Evolutionary conservation across 2,113 vertebrate species (phyloP), one percentile per base, ranked within the genome.

Genomic region (Chloropsis hardwickii): DNA sequence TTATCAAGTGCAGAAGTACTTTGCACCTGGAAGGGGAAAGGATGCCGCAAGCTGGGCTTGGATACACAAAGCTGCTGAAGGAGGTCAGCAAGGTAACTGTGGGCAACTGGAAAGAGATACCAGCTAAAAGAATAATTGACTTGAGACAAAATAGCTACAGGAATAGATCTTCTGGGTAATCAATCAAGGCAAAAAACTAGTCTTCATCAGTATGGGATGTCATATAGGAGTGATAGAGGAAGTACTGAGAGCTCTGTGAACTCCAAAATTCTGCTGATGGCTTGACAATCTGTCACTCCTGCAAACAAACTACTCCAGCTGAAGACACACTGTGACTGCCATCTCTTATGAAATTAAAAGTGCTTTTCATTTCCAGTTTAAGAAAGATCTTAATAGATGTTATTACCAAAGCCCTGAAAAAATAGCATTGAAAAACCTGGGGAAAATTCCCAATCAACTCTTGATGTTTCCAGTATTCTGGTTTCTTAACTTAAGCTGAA

Each of bases 401-500:
- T 86, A 54, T 80, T 85, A 70, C 6, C 25, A 73, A 31, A 88
- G 17, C 11, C 40, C 24, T 42, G 31, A 94, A 73, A 83, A 56
- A 86, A 51, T 23, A 92, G 27, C 1, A 2, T 22, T 29, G 21
- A 11, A 70, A 93, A 92, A 69, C 15, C 8, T 19, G 35, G 10
- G 28, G n/a, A 90, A 67, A 93, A 61, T 35, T 66, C 42, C 28
- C 18, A 50, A 20, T 61, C 6, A n/a, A 24, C 7, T 28, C 9
- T 5, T 71, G 5, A 57, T n/a, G 2, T 61, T 94, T 91, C 80
- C 44, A 89, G 37, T 56, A 69, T 28, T 40, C 18, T 47, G 44
- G 70, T 69, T 90, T 71, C 44, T 62, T 84, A 72, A 94, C 80
- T 83, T 97, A 12, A 72, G 86, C 62, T 78, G 33, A 85, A 85